These are phyloP conservation scores for Aelia acuminata DNA, from an alignment of 2,888 invertebrate species.

Conservation along the genomic window DNA sequence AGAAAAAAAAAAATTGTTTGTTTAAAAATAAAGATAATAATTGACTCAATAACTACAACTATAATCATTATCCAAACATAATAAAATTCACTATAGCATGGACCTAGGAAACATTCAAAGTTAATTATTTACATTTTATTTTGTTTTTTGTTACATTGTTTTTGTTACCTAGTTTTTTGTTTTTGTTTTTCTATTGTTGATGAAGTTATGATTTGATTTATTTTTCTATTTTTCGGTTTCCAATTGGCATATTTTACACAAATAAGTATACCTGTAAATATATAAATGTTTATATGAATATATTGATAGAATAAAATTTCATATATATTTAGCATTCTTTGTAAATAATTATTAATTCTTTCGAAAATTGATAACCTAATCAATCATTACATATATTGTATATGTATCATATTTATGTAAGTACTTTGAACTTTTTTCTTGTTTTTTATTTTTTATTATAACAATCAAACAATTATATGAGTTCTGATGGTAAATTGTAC, in stretches of 20 bases:
- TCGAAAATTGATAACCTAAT: neutral
- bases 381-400: neutral
- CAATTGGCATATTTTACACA: neutral
- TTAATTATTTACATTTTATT: neutral
- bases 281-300: neutral
- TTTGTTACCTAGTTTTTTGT: neutral
- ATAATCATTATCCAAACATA: neutral
- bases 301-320: neutral
- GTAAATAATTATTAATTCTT: neutral
- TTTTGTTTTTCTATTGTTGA: neutral
- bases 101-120: neutral
- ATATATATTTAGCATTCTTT: conserved; percentile 14
- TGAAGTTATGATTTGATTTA: no score
- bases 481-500: neutral
- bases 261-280: conserved; percentile 15
- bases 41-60: neutral
- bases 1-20: neutral
- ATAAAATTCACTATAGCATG: conserved; percentile 17
- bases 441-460: neutral
- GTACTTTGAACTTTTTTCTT: neutral
- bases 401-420: no score
- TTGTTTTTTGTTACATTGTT: neutral
- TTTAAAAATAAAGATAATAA: neutral
- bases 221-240: no score
- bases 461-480: neutral